Percentiles rank a stretch among this genome's conserved stretches.
phyloP scores from a whole-genome alignment of 2,113 vertebrate species.

The Laticauda laticaudata region DNA sequence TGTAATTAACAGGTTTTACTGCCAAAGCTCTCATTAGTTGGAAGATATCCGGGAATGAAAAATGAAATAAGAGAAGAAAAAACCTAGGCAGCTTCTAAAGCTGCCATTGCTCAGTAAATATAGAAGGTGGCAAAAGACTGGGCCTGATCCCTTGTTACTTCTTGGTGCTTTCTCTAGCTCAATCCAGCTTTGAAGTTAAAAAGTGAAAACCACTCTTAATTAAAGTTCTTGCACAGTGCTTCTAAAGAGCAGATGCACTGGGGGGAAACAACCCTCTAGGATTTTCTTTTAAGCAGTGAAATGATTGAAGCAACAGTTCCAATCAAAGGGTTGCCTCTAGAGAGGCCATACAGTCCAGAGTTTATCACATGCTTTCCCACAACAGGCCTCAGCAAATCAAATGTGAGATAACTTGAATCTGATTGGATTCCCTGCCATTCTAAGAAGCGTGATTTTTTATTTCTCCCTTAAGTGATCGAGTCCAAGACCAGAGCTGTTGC shows the following conservation, averaged over 20 bases:
- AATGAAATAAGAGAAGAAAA: background rate
- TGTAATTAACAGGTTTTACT: background rate
- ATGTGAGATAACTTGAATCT: background rate
- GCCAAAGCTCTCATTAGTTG: background rate
- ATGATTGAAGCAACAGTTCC: background rate
- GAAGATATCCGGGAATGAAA: background rate
- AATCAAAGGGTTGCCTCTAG: background rate
- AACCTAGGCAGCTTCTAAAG: background rate
- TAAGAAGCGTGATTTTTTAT: background rate
- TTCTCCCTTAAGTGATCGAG: background rate
- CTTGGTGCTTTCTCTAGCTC: background rate
- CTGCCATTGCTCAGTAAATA: background rate
- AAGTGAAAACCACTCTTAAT: background rate
- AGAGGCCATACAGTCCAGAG: background rate
- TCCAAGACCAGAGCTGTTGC: background rate
- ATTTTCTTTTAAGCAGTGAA: background rate
- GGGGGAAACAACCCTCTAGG: accelerated
- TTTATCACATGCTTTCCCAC: background rate
- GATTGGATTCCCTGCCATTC: background rate
- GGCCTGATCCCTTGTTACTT: background rate
- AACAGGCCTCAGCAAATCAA: background rate
- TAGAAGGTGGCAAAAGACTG: background rate
- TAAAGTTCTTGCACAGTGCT: background rate
- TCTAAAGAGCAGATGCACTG: background rate
- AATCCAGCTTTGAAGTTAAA: background rate